These are phyloP conservation scores for Excalfactoria chinensis DNA, from an alignment of 2,113 vertebrate genomes.

Conservation along the genomic window DNA sequence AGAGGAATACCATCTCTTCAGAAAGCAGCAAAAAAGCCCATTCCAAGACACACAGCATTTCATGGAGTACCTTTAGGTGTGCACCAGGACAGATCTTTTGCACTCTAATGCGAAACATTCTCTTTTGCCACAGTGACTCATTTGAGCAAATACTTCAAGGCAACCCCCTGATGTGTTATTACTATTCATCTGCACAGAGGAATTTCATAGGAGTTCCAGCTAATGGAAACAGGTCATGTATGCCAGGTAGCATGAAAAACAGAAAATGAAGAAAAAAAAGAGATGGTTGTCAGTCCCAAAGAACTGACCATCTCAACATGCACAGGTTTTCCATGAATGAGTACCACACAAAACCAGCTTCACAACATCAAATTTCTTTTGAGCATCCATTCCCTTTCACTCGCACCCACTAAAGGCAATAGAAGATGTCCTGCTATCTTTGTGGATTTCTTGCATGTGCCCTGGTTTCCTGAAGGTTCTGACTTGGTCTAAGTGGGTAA, in stretches of 20 bases:
- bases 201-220: not conserved
- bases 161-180: not conserved
- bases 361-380: not conserved
- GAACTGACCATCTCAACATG: not conserved
- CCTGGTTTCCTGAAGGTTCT: not conserved
- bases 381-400: not conserved
- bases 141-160: not conserved
- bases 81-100: not conserved
- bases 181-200: not conserved
- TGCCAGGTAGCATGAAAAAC: not conserved
- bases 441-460: fast-evolving
- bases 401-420: not conserved
- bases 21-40: not conserved
- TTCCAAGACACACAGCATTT: not conserved
- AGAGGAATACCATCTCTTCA: not conserved
- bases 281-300: not conserved
- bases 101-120: not conserved
- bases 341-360: not conserved
- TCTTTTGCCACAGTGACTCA: not conserved
- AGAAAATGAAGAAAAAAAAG: not conserved
- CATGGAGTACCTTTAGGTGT: not conserved
- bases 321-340: not conserved
- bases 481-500: not conserved
- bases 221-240: not conserved
- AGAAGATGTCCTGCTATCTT: not conserved